Percentiles rank a stretch among this genome's conserved stretches.
Evolutionary conservation across 2,888 invertebrate species (phyloP).

Genomic region (Rhopalosiphum nymphaeae): DNA sequence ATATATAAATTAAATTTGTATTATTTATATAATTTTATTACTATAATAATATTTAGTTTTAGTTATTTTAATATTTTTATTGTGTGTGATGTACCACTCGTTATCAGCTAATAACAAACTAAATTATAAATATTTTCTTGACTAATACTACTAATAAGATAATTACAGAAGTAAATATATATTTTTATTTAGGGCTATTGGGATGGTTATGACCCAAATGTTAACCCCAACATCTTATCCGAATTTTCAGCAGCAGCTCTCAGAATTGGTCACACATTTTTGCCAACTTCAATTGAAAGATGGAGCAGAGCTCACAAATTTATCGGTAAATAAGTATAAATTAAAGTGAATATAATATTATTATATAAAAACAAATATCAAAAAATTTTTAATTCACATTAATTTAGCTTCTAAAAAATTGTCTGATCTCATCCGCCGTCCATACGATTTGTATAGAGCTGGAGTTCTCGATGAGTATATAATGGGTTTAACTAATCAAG

Average conservation of each 20-base stretch:
- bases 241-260: constrained; percentile 94
- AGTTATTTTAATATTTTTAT: neutral
- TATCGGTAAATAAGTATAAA: constrained; percentile 76
- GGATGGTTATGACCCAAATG: constrained; percentile 85
- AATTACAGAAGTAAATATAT: neutral
- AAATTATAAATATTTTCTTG: neutral
- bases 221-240: constrained; percentile 90
- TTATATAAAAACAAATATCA: neutral
- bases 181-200: constrained; percentile 76
- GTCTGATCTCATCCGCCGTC: constrained; percentile 88
- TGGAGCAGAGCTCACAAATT: constrained; percentile 97
- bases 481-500: constrained; percentile 94
- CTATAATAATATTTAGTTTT: neutral
- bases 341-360: neutral
- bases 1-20: neutral
- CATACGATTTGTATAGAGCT: constrained; percentile 90
- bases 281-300: constrained; percentile 92
- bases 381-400: constrained; percentile 66
- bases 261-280: constrained; percentile 89
- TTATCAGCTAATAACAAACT: neutral
- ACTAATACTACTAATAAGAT: neutral
- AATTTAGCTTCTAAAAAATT: constrained; percentile 87
- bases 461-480: constrained; percentile 92
- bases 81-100: neutral
- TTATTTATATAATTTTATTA: neutral